A percentile compares a stretch with the other conserved stretches of the same genome.
These are phyloP conservation scores for Camptogramma bilineatum DNA, from an alignment of 2,888 invertebrate species.

Conservation along the genomic window DNA sequence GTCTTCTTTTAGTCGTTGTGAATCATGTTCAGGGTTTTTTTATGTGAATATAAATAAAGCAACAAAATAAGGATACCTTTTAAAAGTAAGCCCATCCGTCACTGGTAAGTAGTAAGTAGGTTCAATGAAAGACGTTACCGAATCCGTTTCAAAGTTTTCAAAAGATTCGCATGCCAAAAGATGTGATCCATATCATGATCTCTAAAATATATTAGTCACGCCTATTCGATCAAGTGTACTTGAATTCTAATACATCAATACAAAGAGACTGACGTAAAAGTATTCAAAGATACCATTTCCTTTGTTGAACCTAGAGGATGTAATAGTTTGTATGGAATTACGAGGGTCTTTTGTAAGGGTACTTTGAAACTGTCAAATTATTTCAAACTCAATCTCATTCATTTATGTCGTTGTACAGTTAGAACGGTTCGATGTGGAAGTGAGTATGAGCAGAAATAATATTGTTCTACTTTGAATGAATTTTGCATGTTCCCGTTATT, in stretches of 20 bases:
- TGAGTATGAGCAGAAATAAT: conserved; percentile 1
- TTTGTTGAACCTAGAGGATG: conserved; percentile 12
- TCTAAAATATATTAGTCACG: conserved; percentile 48
- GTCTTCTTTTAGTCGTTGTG: conserved; percentile 15
- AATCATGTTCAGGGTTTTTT: conserved; percentile 4
- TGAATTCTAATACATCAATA: conserved; percentile 42
- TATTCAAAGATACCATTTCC: conserved; percentile 34
- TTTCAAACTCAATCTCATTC: conserved; percentile 36
- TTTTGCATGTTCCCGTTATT: not conserved
- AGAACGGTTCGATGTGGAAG: conserved; percentile 13
- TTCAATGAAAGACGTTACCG: conserved; percentile 36
- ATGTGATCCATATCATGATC: conserved; percentile 41
- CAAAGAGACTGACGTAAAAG: conserved; percentile 40
- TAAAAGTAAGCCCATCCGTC: conserved; percentile 28
- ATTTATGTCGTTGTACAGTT: conserved; percentile 33
- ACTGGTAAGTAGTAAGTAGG: conserved; percentile 26
- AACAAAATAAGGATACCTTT: conserved; percentile 20
- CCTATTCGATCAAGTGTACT: conserved; percentile 54
- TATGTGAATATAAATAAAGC: conserved; percentile 3
- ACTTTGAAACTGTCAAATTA: conserved; percentile 52
- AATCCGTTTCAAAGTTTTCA: conserved; percentile 39
- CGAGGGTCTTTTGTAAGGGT: conserved; percentile 39
- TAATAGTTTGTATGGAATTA: conserved; percentile 27
- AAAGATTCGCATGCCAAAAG: conserved; percentile 53
- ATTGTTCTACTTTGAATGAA: not conserved